Conservation (phyloP, 1,140 invertebrate species). For the Berghia stephanieae region DNA sequence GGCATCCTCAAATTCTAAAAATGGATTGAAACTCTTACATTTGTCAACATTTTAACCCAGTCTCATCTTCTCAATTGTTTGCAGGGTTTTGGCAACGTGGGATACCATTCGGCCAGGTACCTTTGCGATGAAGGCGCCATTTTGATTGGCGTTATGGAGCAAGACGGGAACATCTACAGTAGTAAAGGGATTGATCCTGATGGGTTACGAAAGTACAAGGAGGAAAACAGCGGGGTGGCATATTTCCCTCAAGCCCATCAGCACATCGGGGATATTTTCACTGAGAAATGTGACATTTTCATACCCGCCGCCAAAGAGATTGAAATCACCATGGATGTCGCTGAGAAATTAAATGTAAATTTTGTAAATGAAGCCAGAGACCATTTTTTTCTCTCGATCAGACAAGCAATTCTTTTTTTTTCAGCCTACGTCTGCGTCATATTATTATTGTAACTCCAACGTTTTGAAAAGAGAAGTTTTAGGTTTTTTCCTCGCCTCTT, state of each 20-base stretch:
- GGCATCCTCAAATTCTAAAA: too few relatives aligned
- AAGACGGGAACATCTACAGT: slow-evolving; percentile 91
- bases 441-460: too few relatives aligned
- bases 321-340: slow-evolving; percentile 94
- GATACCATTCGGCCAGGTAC: slow-evolving; percentile 95
- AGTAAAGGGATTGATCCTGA: slow-evolving; percentile 95
- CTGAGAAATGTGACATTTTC: slow-evolving; percentile 96
- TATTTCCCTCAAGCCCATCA: slow-evolving; percentile 87
- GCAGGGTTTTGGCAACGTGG: slow-evolving; percentile 99
- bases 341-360: slow-evolving; percentile 89
- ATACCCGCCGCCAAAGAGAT: slow-evolving; percentile 97
- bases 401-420: too few relatives aligned
- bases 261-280: slow-evolving; percentile 83
- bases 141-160: slow-evolving; percentile 93
- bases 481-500: too few relatives aligned
- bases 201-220: slow-evolving; percentile 72
- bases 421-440: too few relatives aligned
- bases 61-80: too few relatives aligned
- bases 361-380: too few relatives aligned
- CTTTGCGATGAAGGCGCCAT: slow-evolving; percentile 92
- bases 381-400: too few relatives aligned
- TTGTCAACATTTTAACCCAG: too few relatives aligned
- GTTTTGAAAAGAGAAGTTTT: too few relatives aligned
- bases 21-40: too few relatives aligned
- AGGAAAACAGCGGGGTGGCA: slow-evolving; percentile 88